Percentiles rank a stretch among this genome's conserved stretches.
Conservation (phyloP, 1,140 invertebrate species). For the Lanistes nyassanus region DNA sequence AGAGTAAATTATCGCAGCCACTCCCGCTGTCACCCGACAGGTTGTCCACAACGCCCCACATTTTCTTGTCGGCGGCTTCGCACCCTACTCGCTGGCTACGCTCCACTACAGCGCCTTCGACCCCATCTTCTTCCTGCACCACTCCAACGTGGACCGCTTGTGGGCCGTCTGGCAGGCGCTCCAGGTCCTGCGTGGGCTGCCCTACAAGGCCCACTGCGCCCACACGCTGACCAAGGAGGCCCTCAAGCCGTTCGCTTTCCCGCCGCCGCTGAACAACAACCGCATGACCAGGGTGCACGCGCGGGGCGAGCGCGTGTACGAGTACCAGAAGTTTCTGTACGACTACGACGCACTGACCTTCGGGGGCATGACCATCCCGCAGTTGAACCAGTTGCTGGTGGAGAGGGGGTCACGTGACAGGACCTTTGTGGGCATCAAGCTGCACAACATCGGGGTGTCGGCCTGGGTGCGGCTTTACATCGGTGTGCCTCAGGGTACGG, state of each 20-base stretch:
- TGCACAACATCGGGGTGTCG: constrained; percentile 27
- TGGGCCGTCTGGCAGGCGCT: constrained; percentile 41
- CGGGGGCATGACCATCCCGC: constrained; percentile 34
- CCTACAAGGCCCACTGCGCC: constrained; percentile 38
- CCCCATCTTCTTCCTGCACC: constrained; percentile 36
- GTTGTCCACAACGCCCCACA: constrained; percentile 30
- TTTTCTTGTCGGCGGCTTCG: constrained; percentile 29
- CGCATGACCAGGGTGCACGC: constrained; percentile 31
- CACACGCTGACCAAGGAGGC: constrained; percentile 19
- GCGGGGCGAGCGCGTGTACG: constrained; percentile 32
- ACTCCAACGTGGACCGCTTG: constrained; percentile 33
- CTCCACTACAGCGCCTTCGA: constrained; percentile 35
- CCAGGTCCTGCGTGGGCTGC: constrained; percentile 27
- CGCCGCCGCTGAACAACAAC: constrained; percentile 34
- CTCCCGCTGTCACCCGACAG: not conserved
- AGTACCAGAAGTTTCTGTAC: constrained; percentile 37
- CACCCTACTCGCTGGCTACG: constrained; percentile 26
- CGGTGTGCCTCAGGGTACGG: too few species aligned
- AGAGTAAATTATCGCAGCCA: too few species aligned
- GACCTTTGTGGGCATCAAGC: constrained; percentile 31
- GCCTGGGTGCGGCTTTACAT: constrained; percentile 15
- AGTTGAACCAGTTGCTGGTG: constrained; percentile 31
- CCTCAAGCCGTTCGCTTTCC: constrained; percentile 37
- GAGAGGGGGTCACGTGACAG: constrained; percentile 19
- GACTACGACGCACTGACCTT: constrained; percentile 37